Conservation (phyloP, 2,797 vertebrate genomes). For the Sternarchorhynchus goeldii region DNA sequence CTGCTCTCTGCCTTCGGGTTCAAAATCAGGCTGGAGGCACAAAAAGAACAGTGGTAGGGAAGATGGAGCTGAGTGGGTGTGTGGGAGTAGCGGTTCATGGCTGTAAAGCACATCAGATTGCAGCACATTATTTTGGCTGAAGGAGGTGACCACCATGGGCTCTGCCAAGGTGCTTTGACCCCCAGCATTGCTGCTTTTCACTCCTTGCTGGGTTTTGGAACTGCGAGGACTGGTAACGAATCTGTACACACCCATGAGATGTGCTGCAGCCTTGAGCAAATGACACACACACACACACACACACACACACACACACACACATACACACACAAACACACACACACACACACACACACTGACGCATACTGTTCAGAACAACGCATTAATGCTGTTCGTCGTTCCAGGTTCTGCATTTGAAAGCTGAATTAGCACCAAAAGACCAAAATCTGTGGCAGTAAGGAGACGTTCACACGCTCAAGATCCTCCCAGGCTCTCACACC, state of each 20-base stretch:
- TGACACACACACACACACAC: neutral
- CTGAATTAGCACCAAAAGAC: slow-evolving; percentile 3
- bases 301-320: neutral
- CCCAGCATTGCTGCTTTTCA: slow-evolving; percentile 27
- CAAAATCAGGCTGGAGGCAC: slow-evolving; percentile 41
- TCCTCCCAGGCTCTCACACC: slow-evolving; percentile 33
- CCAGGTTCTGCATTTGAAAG: slow-evolving; percentile 20
- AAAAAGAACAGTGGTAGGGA: slow-evolving; percentile 26
- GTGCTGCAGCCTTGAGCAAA: slow-evolving; percentile 26
- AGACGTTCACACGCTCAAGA: slow-evolving; percentile 13
- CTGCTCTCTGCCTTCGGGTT: slow-evolving; percentile 38
- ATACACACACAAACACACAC: too few species aligned
- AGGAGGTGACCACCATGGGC: slow-evolving; percentile 41
- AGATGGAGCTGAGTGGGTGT: slow-evolving; percentile 32
- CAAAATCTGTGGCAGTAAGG: neutral
- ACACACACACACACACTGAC: slow-evolving; percentile 9
- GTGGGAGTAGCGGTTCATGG: slow-evolving; percentile 19
- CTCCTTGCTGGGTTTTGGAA: slow-evolving; percentile 19
- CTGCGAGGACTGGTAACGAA: neutral
- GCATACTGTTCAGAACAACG: neutral
- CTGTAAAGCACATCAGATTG: slow-evolving; percentile 30
- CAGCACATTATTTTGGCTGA: slow-evolving; percentile 48
- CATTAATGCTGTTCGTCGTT: neutral
- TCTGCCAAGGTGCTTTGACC: slow-evolving; percentile 37
- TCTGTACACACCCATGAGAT: slow-evolving; percentile 23